phyloP scores from a whole-genome alignment of 2,113 vertebrate species.

The Limnothrissa miodon region DNA sequence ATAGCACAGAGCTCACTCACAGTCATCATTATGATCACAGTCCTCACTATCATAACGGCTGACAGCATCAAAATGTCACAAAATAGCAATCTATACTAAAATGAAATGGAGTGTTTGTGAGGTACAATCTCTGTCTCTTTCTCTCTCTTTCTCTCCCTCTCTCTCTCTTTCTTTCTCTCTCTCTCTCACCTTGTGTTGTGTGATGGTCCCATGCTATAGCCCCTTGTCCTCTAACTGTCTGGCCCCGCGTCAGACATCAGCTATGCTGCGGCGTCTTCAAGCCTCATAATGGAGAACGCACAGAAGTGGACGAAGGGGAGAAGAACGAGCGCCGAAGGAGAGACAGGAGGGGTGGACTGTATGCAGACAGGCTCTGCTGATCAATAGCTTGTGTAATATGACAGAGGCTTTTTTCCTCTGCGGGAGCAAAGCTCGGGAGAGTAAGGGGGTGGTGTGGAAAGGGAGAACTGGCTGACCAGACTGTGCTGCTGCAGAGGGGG shows the following conservation, averaged over 20 bases:
- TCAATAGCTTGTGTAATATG: neutral
- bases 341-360: conserved; percentile 7
- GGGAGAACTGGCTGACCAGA: neutral
- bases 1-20: neutral
- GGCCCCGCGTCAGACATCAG: neutral
- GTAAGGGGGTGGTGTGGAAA: too few species aligned
- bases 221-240: neutral
- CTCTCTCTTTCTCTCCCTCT: neutral
- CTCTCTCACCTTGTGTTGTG: conserved; percentile 7
- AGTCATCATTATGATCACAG: neutral
- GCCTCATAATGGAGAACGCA: neutral
- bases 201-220: neutral
- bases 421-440: neutral
- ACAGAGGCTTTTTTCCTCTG: neutral
- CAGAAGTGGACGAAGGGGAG: conserved; percentile 37
- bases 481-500: neutral
- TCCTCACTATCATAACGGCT: neutral
- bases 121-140: too few species aligned
- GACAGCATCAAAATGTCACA: neutral
- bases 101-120: neutral
- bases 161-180: neutral
- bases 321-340: neutral
- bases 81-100: neutral
- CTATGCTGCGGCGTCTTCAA: neutral
- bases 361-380: conserved; percentile 8